A percentile compares a stretch with the other conserved stretches of the same genome.
Conservation (phyloP, 2,888 invertebrate species). For the Clepsis dumicolana region DNA sequence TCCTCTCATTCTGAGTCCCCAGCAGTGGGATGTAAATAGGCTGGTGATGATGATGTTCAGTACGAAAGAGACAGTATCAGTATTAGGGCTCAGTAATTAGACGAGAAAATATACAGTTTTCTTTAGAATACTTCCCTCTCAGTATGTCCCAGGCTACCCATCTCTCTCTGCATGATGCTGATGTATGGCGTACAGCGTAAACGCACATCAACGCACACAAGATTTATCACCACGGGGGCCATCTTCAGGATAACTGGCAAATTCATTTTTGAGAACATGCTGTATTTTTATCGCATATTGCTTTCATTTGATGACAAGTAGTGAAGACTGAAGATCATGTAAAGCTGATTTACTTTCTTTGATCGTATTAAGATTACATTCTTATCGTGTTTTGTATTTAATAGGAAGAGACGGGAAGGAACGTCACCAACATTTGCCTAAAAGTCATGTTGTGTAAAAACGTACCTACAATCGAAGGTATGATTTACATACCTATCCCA, state of each 20-base stretch:
- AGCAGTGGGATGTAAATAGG: too few species aligned
- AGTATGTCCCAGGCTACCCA: neutral
- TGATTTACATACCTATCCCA: too few species aligned
- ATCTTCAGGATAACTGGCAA: conserved; percentile 24
- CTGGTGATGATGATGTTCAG: too few species aligned
- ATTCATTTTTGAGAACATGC: conserved; percentile 21
- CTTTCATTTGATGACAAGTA: neutral
- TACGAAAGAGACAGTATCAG: too few species aligned
- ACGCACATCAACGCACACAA: conserved; percentile 23
- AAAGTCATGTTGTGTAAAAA: too few species aligned
- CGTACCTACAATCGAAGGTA: too few species aligned
- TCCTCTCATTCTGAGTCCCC: too few species aligned
- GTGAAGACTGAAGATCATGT: neutral
- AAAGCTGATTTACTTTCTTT: too few species aligned
- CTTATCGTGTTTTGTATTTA: neutral
- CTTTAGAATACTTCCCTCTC: neutral
- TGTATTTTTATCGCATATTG: conserved; percentile 30
- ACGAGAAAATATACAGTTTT: neutral
- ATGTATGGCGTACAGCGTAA: conserved; percentile 11
- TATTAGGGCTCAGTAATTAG: too few species aligned
- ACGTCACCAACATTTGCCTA: too few species aligned
- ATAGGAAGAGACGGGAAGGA: too few species aligned
- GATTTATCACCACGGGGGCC: conserved; percentile 31
- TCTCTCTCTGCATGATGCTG: conserved; percentile 10
- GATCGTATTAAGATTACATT: too few species aligned